Conservation (phyloP, 1,140 invertebrate genomes). For the Copidosoma floridanum region DNA sequence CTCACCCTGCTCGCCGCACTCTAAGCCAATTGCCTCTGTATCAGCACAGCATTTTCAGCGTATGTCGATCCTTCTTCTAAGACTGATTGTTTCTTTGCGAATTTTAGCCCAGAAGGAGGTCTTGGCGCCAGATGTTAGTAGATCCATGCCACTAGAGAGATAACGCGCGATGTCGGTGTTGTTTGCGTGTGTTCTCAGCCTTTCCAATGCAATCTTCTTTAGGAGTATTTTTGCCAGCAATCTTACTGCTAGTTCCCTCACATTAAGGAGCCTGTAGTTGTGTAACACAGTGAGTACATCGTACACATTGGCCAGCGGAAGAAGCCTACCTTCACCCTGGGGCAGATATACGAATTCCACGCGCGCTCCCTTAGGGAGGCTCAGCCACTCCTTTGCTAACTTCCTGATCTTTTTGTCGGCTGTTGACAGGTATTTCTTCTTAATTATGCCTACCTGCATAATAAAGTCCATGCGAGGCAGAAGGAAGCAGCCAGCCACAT, state of each 20-base stretch:
- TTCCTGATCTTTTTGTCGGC: conserved; percentile 33
- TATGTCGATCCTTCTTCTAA: too few relatives aligned
- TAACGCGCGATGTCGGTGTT: too few relatives aligned
- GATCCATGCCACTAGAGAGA: conserved; percentile 24
- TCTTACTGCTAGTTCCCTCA: conserved; percentile 23
- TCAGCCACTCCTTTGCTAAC: conserved; percentile 32
- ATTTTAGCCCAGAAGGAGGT: too few relatives aligned
- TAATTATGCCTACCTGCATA: conserved; percentile 28
- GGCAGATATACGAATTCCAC: conserved; percentile 31
- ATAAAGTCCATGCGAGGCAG: conserved; percentile 47
- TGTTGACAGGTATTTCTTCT: conserved; percentile 22
- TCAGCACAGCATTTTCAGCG: too few relatives aligned
- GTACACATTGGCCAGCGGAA: conserved; percentile 30
- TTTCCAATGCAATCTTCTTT: conserved; percentile 19
- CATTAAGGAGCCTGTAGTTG: conserved; percentile 34
- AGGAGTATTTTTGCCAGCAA: neutral
- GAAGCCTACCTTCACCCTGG: conserved; percentile 31
- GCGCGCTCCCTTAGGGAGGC: conserved; percentile 32
- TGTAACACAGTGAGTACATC: conserved; percentile 35
- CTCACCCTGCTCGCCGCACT: too few relatives aligned
- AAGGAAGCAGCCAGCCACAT: conserved; percentile 37
- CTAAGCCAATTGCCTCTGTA: too few relatives aligned
- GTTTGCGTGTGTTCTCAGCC: too few relatives aligned
- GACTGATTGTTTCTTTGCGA: too few relatives aligned
- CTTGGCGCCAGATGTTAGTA: too few relatives aligned